Conservation (phyloP, 2,113 vertebrate genomes). For the Grallaria varia region DNA sequence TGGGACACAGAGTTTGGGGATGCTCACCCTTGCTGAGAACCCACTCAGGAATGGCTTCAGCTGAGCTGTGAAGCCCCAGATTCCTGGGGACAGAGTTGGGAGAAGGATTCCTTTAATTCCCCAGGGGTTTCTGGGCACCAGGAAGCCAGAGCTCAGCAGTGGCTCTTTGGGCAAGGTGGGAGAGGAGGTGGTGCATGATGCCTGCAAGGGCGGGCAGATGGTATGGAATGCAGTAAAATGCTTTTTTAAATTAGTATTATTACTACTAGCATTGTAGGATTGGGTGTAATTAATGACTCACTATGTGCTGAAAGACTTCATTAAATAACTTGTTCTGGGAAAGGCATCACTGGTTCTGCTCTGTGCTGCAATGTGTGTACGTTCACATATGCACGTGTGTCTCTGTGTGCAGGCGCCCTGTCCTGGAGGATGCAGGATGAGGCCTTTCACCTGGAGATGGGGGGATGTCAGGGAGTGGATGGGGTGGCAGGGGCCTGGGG, state of each 20-base stretch:
- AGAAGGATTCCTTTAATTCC: neutral
- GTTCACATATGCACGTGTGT: neutral
- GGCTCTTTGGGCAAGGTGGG: neutral
- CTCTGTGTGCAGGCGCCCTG: rapidly evolving
- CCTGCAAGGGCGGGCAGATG: rapidly evolving
- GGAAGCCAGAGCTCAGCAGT: neutral
- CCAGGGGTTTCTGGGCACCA: neutral
- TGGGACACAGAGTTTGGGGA: neutral
- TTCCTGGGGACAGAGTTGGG: neutral
- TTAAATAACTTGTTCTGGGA: neutral
- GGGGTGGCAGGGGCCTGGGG: neutral
- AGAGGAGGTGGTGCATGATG: neutral
- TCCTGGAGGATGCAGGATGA: neutral
- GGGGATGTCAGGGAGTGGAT: neutral
- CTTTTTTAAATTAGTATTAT: neutral
- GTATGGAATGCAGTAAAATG: neutral
- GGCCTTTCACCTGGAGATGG: rapidly evolving
- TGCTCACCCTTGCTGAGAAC: neutral
- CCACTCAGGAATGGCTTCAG: neutral
- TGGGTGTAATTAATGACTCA: neutral
- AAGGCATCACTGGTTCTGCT: neutral
- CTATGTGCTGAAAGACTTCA: neutral
- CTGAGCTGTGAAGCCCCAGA: rapidly evolving
- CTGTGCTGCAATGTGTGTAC: neutral
- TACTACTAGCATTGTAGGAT: neutral